Conservation (phyloP, 2,888 invertebrate species). For the Callyntrura sp. region DNA sequence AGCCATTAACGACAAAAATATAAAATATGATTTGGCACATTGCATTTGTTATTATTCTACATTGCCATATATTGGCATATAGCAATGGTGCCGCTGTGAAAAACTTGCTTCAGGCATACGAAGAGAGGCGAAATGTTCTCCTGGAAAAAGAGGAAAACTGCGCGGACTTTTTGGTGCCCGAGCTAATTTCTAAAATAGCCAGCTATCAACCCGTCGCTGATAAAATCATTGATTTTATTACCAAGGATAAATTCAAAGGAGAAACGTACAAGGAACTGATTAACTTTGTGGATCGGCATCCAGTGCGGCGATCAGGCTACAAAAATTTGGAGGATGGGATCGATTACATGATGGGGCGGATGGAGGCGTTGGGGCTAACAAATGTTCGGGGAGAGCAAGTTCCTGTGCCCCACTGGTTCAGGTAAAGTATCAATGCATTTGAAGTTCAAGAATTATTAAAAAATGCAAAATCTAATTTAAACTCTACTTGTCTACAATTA, state of each 20-base stretch:
- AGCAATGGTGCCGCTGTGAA: no score
- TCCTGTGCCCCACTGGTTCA: constrained; percentile 84
- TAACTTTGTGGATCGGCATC: constrained; percentile 85
- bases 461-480: no score
- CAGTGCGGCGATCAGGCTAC: constrained; percentile 85
- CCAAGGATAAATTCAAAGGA: constrained; percentile 87
- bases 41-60: no score
- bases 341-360: constrained; percentile 85
- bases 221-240: constrained; percentile 87
- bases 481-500: neutral
- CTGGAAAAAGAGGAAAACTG: no score
- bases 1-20: no score
- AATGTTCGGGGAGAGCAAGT: constrained; percentile 86
- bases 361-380: constrained; percentile 84
- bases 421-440: constrained; percentile 78
- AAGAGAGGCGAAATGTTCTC: no score
- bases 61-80: no score
- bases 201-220: constrained; percentile 87
- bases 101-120: no score
- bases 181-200: constrained; percentile 88
- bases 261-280: constrained; percentile 84
- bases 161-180: no score
- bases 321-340: constrained; percentile 85
- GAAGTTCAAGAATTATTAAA: no score
- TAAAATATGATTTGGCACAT: no score